Base-by-base conservation (phyloP, 2,797 vertebrate species). In the Helarctos malayanus region DNA sequence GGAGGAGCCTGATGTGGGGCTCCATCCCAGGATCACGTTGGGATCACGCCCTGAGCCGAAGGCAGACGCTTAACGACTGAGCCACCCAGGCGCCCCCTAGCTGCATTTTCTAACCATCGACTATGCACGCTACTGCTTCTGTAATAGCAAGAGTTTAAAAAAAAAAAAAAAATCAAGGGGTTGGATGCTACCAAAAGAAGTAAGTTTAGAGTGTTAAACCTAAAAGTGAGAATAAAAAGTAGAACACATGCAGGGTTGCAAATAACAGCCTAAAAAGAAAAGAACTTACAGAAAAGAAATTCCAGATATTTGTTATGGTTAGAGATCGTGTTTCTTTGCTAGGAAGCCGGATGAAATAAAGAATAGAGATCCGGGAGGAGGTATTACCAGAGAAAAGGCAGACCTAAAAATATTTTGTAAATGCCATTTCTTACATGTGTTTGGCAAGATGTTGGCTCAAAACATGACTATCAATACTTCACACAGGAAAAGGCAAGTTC, bases 211-310 rank as follows among this genome's bases (percentile, higher is more conserved):
- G 49, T 69, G 49, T 49, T 47, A 65, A 63, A 59, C 11, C 47
- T 57, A 95, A 68, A 80, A 49, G 41, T 38, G 63, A 95, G 82
- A 71, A 84, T 32, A 69, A 65, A 90, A 96, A 57, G 57, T 85
- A 23, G 56, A 81, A 86, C 65, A 65, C 15, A 86, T 75, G 14
- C 52, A 81, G 6, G 38, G 35, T 71, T 57, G 38, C 47, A 10
- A 63, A 18, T 29, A 84, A 35, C 0, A 47, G 13, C 56, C 54
- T 69, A 61, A 79, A 93, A 92, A 45, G 49, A 71, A 86, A 71
- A 89, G 21, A 84, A 29, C 4, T 96, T 69, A 79, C 9, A 82
- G 49, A 59, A 78, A 84, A 92, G 76, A 65, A 68, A 68, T 71
- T 79, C n/a, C 61, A 93, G n/a, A 38, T 32, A 88, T 47, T 57